These are phyloP conservation scores for Eupithecia insigniata DNA, from an alignment of 2,888 invertebrate species.

Conservation along the genomic window DNA sequence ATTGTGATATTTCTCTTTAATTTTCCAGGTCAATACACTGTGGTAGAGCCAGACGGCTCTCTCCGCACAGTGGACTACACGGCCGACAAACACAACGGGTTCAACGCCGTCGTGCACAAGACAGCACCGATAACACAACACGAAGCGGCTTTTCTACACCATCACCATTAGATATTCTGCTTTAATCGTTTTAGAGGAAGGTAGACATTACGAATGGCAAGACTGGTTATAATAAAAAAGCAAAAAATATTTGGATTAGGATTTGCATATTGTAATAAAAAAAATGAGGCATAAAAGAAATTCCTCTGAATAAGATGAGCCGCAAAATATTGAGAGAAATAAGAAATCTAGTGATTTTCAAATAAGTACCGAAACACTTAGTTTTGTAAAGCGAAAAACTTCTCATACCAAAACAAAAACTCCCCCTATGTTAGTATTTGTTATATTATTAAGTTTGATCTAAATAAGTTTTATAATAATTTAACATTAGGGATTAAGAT, in stretches of 20 bases:
- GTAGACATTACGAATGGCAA: neutral
- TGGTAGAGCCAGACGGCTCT: conserved; percentile 81
- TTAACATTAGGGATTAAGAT: neutral
- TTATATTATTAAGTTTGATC: conserved; percentile 19
- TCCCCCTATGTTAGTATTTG: neutral
- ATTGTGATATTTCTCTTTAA: neutral
- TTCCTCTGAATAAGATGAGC: neutral
- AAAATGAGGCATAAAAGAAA: no score
- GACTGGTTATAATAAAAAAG: neutral
- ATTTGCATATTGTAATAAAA: no score
- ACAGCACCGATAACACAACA: conserved; percentile 76
- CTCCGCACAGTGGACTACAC: conserved; percentile 82
- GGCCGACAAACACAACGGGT: conserved; percentile 80
- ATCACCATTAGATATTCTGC: conserved; percentile 32
- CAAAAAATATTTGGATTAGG: no score
- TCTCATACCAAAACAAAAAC: neutral
- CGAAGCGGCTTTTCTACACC: conserved; percentile 67
- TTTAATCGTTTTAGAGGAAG: neutral
- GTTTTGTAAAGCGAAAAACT: neutral
- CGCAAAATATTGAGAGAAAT: neutral
- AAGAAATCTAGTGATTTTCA: neutral
- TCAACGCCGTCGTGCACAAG: conserved; percentile 79
- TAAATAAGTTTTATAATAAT: conserved; percentile 21
- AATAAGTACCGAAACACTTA: neutral
- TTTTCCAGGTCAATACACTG: conserved; percentile 78